These are phyloP conservation scores for Oreohelix idahoensis DNA, from an alignment of 1,140 invertebrate genomes.

Conservation along the genomic window DNA sequence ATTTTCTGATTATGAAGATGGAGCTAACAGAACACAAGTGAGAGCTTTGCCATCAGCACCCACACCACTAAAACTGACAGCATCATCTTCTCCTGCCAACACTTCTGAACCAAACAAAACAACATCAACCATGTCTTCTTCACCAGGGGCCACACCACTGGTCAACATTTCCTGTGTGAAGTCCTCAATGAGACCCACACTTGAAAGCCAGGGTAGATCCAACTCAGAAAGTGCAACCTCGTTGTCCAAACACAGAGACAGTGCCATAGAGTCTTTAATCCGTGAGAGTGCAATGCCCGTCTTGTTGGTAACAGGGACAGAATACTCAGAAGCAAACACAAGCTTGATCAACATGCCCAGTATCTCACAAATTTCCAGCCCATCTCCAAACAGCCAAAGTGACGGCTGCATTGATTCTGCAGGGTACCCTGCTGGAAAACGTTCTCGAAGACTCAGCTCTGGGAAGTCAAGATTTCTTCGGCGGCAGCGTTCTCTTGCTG, in stretches of 20 bases:
- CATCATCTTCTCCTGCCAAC: not conserved
- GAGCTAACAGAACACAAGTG: not conserved
- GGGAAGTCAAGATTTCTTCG: conserved; percentile 35
- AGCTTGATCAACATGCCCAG: not conserved
- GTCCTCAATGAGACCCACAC: conserved; percentile 14
- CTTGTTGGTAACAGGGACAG: conserved; percentile 13
- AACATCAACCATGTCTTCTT: conserved; percentile 16
- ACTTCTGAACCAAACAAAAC: conserved; percentile 11
- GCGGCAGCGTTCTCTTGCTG: conserved; percentile 28
- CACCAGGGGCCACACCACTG: not conserved
- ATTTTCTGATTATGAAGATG: conserved; percentile 7
- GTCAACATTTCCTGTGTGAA: conserved; percentile 4
- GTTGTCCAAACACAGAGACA: not conserved
- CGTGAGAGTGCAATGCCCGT: conserved; percentile 31
- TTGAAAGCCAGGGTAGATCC: conserved; percentile 21
- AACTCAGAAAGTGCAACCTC: conserved; percentile 30
- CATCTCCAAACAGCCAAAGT: not conserved
- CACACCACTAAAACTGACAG: not conserved
- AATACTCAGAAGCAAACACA: conserved; percentile 1
- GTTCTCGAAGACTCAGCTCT: conserved; percentile 26
- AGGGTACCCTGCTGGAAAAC: conserved; percentile 2
- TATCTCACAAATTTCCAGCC: not conserved
- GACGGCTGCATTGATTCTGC: not conserved
- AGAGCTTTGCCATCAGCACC: not conserved
- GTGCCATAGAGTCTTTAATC: conserved; percentile 34